Evolutionary conservation across 2,113 vertebrate species (phyloP), one percentile per base, ranked within the genome.

Genomic region (Scomber colias): DNA sequence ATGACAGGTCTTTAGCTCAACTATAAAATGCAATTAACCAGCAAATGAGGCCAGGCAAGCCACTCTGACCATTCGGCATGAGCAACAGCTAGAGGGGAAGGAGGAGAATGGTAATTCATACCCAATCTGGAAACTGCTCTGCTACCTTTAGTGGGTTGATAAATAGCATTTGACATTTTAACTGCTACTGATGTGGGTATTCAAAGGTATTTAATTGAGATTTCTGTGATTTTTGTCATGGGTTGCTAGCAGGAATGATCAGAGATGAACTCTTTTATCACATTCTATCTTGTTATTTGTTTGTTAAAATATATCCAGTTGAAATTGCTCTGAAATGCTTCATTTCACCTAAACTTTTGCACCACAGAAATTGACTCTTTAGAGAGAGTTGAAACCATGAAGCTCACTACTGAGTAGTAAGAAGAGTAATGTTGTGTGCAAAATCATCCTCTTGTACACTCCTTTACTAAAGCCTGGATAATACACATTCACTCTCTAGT

Each of bases 1-100:
- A 95, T 95, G 94, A 95, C 95, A 95, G 95, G 94, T 94, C 94
- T 94, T 95, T 94, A 94, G 92, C 94, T 95, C 92, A 94, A 94
- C 93, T 94, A 95, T 92, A 94, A 94, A 95, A 95, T 92, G 94
- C 94, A 95, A 95, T 95, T 95, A 95, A 95, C 92, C 92, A 93
- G 95, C 92, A 95, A 95, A 95, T 95, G 95, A 95, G 94, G 92
- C 95, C 94, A 92, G 90, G 90, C 89, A 91, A 94, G 92, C 90
- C 83, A 82, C 89, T 94, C 90, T 93, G 94, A 95, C 94, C 95
- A 93, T 89, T 92, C 79, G 53, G 85, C 86, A 90, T 75, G 78
- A 89, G 91, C 83, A 88, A 87, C 86, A 87, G 90, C 93, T 90
- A 89, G 77, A 84, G 86, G 90, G 92, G 73, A 76, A 79, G 82